A percentile compares a stretch with the other conserved stretches of the same genome.
Conservation (phyloP, 2,113 vertebrate genomes). For the Neomonachus schauinslandi region DNA sequence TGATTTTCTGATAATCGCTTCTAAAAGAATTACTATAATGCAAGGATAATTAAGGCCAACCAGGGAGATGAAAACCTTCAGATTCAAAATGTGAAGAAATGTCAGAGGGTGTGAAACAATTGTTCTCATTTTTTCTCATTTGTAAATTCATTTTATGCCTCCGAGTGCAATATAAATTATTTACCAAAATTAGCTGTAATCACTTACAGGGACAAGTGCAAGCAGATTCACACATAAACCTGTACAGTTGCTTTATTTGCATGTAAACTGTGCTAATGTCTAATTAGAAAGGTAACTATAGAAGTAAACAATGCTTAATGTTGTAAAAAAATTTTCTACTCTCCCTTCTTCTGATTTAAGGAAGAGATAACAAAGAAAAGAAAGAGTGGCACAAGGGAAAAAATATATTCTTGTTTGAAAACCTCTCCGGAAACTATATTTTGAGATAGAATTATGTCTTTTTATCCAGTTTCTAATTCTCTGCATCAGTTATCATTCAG, state of each 20-base stretch:
- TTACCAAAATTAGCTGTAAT: conserved; percentile 81
- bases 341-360: conserved; percentile 49
- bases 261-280: conserved; percentile 79
- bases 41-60: conserved; percentile 78
- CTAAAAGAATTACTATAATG: conserved; percentile 47
- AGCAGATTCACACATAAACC: conserved; percentile 76
- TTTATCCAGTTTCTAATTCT: background rate
- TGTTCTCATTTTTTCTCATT: conserved; percentile 75
- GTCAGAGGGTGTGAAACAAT: conserved; percentile 80
- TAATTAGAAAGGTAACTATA: conserved; percentile 80
- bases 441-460: background rate
- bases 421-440: background rate
- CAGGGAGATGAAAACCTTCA: conserved; percentile 71
- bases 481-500: background rate
- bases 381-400: background rate
- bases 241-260: conserved; percentile 77
- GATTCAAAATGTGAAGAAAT: conserved; percentile 72
- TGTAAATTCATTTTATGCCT: conserved; percentile 80
- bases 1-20: conserved; percentile 59
- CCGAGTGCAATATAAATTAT: conserved; percentile 79
- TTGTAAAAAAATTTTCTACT: conserved; percentile 1
- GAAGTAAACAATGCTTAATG: conserved; percentile 79
- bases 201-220: conserved; percentile 73
- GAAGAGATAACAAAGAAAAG: background rate
- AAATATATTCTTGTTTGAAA: background rate